Evolutionary conservation across 2,113 vertebrate genomes (phyloP), one percentile per base, ranked within the genome.

Genomic region (Sinosuthora webbiana): DNA sequence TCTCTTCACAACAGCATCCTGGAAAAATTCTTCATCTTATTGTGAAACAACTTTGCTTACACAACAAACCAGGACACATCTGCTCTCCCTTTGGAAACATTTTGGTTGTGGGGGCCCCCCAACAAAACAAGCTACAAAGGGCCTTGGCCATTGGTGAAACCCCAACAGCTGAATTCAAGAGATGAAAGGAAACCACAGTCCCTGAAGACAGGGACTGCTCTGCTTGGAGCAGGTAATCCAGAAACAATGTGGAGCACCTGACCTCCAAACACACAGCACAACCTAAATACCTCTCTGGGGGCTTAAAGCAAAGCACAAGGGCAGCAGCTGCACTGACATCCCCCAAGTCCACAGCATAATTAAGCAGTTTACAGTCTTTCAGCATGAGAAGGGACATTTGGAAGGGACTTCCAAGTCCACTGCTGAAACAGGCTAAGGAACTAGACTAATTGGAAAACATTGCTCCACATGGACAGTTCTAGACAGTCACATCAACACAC

Each of bases 291-390:
- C 20, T 5, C 24, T 35, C 24, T 9, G 2, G 7, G 16, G 25
- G 7, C 6, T 55, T 19, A 41, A 60, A 60, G 60, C 27, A 53
- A 63, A 77, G 42, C 68, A 44, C n/a, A 33, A 22, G 23, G 59
- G 15, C 22, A 70, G 33, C 64, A 78, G 25, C 39, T 60, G 13
- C 33, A 15, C 30, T 50, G 44, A 50, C 27, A 33, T 23, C 20
- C 24, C 31, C 28, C 42, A 22, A 21, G 2, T 15, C 24, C 0
- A 0, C 1, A 0, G 42, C 28, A 57, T 12, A 47, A 62, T 15
- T 33, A 35, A 70, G 70, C 4, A 45, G 9, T 3, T 62, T 9
- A 14, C 3, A 53, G 14, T 41, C 41, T 27, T 74, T 27, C 37
- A 30, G 27, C 10, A 74, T 27, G 12, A 88, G 44, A 10, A 77